Evolutionary conservation across 2,888 invertebrate genomes (phyloP).

Genomic region (Chrysolina haemoptera): DNA sequence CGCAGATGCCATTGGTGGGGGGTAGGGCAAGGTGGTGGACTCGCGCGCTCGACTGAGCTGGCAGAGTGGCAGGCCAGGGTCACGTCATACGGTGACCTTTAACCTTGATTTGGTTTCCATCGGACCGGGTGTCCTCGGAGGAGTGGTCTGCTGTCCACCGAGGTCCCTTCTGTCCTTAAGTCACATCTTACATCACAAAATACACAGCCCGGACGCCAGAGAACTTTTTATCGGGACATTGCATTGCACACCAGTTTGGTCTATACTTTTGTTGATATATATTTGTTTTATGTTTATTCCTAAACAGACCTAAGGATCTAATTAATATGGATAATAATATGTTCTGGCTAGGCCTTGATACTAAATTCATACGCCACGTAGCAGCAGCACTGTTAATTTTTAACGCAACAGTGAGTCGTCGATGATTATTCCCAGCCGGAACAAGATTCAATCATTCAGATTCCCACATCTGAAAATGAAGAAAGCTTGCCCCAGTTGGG

Average conservation of each 20-base stretch:
- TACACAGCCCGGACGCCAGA: conserved; percentile 3
- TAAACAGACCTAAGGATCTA: too few relatives aligned
- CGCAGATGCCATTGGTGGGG: conserved; percentile 49
- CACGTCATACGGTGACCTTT: conserved; percentile 82
- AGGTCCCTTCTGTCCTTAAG: conserved; percentile 49
- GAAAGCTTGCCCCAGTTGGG: too few relatives aligned
- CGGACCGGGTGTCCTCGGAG: conserved; percentile 71
- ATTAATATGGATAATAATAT: too few relatives aligned
- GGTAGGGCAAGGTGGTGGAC: conserved; percentile 59
- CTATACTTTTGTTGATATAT: neutral
- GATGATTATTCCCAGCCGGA: too few relatives aligned
- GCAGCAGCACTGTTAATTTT: too few relatives aligned
- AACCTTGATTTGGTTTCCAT: conserved; percentile 89
- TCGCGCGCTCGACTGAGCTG: conserved; percentile 67
- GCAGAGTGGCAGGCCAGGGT: conserved; percentile 74
- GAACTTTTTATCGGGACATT: neutral
- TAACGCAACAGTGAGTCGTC: too few relatives aligned
- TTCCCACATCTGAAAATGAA: too few relatives aligned
- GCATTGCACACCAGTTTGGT: neutral
- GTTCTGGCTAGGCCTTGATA: too few relatives aligned
- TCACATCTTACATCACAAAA: conserved; percentile 26
- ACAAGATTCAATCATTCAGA: too few relatives aligned
- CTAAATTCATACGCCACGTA: too few relatives aligned
- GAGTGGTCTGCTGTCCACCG: conserved; percentile 58
- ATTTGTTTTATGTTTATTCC: too few relatives aligned